These are phyloP conservation scores for Pipistrellus pipistrellus DNA, from an alignment of 2,797 vertebrate species.

Conservation along the genomic window DNA sequence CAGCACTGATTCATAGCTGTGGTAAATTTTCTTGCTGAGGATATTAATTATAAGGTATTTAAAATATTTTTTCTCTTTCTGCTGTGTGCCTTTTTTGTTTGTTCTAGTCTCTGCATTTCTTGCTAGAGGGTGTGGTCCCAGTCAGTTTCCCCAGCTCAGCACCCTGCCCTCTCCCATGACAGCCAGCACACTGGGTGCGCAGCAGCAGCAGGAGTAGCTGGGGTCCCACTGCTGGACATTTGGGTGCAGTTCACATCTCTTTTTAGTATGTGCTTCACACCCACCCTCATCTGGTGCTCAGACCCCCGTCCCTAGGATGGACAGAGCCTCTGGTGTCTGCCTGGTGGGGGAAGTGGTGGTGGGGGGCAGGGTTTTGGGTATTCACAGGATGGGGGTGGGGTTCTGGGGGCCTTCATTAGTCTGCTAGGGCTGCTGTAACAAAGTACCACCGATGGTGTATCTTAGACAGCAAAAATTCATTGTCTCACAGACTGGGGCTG, in stretches of 20 bases:
- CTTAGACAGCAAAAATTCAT: too few species aligned
- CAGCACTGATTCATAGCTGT: fast-evolving
- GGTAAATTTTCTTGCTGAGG: not conserved
- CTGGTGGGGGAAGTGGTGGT: not conserved
- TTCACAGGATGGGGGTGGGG: too few species aligned
- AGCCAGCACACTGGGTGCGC: not conserved
- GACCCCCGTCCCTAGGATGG: not conserved
- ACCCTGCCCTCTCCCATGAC: fast-evolving
- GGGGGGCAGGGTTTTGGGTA: not conserved
- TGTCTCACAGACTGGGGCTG: not conserved
- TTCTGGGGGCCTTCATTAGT: not conserved
- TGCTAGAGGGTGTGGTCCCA: not conserved
- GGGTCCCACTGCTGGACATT: fast-evolving
- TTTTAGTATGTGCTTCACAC: not conserved
- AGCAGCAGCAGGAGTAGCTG: not conserved
- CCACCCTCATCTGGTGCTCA: not conserved
- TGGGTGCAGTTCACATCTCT: too few species aligned
- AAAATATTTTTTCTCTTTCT: not conserved
- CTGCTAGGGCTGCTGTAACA: not conserved
- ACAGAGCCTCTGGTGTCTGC: not conserved
- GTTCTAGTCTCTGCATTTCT: not conserved
- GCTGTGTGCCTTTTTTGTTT: not conserved
- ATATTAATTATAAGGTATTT: not conserved
- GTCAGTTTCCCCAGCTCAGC: not conserved
- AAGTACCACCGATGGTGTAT: fast-evolving